Evolutionary conservation across 2,888 invertebrate species (phyloP), one percentile per base, ranked within the genome.

Genomic region (Anoplius nigerrimus): DNA sequence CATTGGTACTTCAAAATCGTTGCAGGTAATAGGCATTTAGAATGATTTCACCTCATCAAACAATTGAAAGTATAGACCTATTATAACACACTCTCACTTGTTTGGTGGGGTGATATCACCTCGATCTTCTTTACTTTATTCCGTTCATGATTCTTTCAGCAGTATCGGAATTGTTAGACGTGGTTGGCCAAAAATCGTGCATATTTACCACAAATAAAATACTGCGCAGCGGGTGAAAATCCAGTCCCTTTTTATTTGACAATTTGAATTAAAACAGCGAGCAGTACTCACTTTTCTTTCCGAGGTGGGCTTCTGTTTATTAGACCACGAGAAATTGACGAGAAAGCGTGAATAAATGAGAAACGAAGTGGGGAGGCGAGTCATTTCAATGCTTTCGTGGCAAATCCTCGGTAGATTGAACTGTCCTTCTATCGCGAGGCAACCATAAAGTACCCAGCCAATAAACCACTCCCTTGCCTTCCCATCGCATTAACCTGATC

Each of bases 41-140:
- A 84, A 86, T 87, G 88, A 87, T 88, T 88, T 88, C 88, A 87
- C 88, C 88, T 88, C 88, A 89, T 89, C 88, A 89, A 89, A 89
- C 88, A 89, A 89, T 89, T 89, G 88, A 89, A 89, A 89, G 88
- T 89, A 89, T 89, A 88, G 83, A 88, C 86, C 85, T 87, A 84
- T 83, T 84, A 86, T 87, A 84, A 88, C 88, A 89, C 88, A 88
- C 88, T 89, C 88, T 88, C 88, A 88, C 87, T 89, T 89, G 88
- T 89, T 89, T 89, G 88, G 88, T 88, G 88, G 88, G 82, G 85
- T 86, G 88, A 89, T 85, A 86, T 83, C 88, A 88, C 84, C 86
- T 84, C 77, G 77, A 60, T 74, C 71, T 64, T 69, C 59, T 27
- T 54, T 34, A 6, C 63, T 61, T 42, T 34, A 27, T n/a, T 20